Base-by-base conservation (phyloP, 2,888 invertebrate genomes). In the Drosophila tanythrix region DNA sequence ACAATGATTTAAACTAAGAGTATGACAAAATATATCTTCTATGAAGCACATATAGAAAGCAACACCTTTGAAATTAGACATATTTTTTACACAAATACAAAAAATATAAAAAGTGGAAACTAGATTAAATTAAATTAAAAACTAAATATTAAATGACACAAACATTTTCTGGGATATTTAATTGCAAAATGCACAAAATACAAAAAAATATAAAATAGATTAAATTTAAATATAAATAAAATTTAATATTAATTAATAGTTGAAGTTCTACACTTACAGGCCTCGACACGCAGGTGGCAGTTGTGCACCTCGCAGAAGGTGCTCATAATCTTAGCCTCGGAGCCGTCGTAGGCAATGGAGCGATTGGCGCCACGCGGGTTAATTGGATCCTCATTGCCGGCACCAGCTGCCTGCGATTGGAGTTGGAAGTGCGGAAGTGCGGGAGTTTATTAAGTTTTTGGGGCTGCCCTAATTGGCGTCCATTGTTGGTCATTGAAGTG, bases 281-380 rank as follows among this genome's bases (percentile, higher is more conserved):
- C 79, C 62, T 90, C 76, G 15, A 91, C 85, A 52, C 90, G 90
- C 31, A 92, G 55, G 27, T 89, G 92, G 55, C 93, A 93, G 38
- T 92, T 92, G 59, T 82, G 87, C 36, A 91, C 75, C 25, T 74
- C 67, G 58, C 93, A 93, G 77, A 93, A 93, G 38, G 92, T 81
- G 55, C 80, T 78, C 59, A 91, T 80, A 46, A 93, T 76, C 55
- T 90, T 85, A 0, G 92, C 92, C 73, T 93, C 93, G 18, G 90
- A 83, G 18, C 93, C 93, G 11, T 71, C 70, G 69, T 79, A 93
- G 38, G 75, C 68, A 27, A 93, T 75, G 29, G 88, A 90, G 50
- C 76, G 90, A 33, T 81, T 77, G 29, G 80, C 70, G 18, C 53
- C 71, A 38, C 76, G 66, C 31, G 88, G 77, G 65, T 90, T 81